phyloP scores from a whole-genome alignment of 2,797 vertebrate genomes.

The Gambusia yucatana region DNA sequence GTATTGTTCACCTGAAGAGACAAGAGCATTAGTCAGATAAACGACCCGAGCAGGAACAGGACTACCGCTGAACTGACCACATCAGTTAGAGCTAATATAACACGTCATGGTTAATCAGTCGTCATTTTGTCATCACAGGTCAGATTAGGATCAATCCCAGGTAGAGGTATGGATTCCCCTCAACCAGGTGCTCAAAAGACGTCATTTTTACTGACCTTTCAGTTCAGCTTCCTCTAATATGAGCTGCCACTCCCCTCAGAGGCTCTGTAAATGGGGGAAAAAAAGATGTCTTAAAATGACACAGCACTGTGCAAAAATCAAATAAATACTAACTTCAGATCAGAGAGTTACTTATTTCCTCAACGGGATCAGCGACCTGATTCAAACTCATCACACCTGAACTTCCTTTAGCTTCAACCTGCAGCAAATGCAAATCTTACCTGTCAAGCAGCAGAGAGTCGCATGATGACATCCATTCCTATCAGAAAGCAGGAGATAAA shows the following conservation, averaged over 20 bases:
- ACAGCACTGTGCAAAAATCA: accelerated
- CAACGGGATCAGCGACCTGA: slow-evolving; percentile 85
- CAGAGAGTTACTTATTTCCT: slow-evolving; percentile 73
- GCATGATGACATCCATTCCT: not conserved
- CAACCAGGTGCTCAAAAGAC: not conserved
- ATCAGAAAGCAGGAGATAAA: not conserved
- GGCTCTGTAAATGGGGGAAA: slow-evolving; percentile 8
- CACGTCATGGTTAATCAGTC: slow-evolving; percentile 76
- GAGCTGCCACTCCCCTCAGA: accelerated
- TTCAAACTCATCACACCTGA: slow-evolving; percentile 80
- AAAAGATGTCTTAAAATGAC: accelerated
- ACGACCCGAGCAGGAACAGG: not conserved
- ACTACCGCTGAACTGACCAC: slow-evolving; percentile 36
- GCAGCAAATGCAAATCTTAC: slow-evolving; percentile 5
- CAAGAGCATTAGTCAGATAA: not conserved
- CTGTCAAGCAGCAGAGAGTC: not conserved
- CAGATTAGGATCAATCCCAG: slow-evolving; percentile 22
- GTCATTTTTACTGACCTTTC: slow-evolving; percentile 22
- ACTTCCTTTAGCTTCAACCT: accelerated
- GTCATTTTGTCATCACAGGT: slow-evolving; percentile 73
- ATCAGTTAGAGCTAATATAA: slow-evolving; percentile 85
- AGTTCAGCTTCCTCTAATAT: accelerated
- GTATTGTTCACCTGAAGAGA: slow-evolving; percentile 2
- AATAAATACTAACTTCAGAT: slow-evolving; percentile 41
- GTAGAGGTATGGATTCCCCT: not conserved